A percentile compares a stretch with the other conserved stretches of the same genome.
phyloP scores from a whole-genome alignment of 37 sponge, comb jelly and placozoan genomes.

The Tethya wilhelma region DNA sequence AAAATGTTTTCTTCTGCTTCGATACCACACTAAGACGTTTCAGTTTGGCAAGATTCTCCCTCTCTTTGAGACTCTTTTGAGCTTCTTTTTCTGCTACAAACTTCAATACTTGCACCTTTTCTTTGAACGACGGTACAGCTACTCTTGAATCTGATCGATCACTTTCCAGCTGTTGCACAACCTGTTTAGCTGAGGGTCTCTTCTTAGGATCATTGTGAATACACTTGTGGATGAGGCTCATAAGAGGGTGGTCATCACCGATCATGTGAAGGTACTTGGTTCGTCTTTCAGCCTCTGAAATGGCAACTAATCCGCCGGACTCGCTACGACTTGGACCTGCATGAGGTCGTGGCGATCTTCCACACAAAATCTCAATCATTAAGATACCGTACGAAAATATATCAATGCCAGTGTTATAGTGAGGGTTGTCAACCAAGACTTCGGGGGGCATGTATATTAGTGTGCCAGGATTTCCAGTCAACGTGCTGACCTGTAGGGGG shows the following conservation, averaged over 20 bases:
- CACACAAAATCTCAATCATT: constrained; percentile 30
- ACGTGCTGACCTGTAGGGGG: constrained; percentile 16
- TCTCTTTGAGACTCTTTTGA: too few relatives aligned
- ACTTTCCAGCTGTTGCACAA: background rate
- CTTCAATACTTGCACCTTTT: background rate
- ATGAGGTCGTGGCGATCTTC: constrained; percentile 6
- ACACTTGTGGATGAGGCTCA: constrained; percentile 29
- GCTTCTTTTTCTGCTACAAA: constrained; percentile 20
- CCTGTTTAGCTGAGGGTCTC: constrained; percentile 14
- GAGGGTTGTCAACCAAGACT: constrained; percentile 26
- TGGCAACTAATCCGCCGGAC: background rate
- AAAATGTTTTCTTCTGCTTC: too few relatives aligned
- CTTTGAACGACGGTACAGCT: constrained; percentile 12
- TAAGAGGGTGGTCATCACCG: constrained; percentile 29
- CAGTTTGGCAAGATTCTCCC: background rate
- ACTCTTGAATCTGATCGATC: background rate
- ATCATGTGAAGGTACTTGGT: constrained; percentile 10
- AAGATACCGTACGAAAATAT: constrained; percentile 38
- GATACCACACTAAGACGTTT: too few relatives aligned
- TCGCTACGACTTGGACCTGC: background rate
- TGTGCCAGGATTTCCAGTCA: constrained; percentile 29
- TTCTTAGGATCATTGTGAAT: constrained; percentile 10
- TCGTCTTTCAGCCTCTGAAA: constrained; percentile 28
- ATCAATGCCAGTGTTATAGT: constrained; percentile 26
- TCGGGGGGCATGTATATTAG: constrained; percentile 44